These are phyloP conservation scores for Drosophila tropicalis DNA, from an alignment of 1,140 invertebrate genomes.

Conservation along the genomic window DNA sequence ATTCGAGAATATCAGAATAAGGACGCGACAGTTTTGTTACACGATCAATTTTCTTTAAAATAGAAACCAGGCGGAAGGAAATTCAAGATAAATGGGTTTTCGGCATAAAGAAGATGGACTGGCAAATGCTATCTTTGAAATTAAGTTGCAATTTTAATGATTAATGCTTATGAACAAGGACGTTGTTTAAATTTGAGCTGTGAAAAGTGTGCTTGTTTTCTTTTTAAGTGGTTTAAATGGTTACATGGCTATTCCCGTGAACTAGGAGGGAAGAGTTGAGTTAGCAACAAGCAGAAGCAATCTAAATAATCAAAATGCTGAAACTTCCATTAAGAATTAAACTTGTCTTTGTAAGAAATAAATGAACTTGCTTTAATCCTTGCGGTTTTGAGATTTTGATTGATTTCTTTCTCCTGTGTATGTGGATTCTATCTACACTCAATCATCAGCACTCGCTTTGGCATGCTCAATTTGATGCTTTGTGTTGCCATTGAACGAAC, in stretches of 20 bases:
- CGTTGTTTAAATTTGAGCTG: neutral
- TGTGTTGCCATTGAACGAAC: constrained; percentile 22
- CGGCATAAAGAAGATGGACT: constrained; percentile 8
- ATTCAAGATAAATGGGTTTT: constrained; percentile 21
- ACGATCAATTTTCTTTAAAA: constrained; percentile 34
- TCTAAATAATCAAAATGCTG: too few relatives aligned
- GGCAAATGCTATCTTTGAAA: constrained; percentile 2
- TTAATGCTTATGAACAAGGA: neutral
- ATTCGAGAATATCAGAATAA: constrained; percentile 44
- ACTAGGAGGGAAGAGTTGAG: too few relatives aligned
- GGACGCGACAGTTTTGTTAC: constrained; percentile 30
- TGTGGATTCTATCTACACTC: too few relatives aligned
- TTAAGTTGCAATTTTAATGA: constrained; percentile 16
- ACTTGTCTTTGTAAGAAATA: too few relatives aligned
- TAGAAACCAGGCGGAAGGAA: constrained; percentile 7
- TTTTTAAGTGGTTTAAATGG: too few relatives aligned
- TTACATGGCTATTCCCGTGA: too few relatives aligned
- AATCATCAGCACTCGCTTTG: constrained; percentile 2
- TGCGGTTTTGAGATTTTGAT: too few relatives aligned
- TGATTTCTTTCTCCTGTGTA: too few relatives aligned
- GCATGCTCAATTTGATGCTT: constrained; percentile 36
- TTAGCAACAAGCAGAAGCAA: too few relatives aligned
- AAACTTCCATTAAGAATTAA: too few relatives aligned
- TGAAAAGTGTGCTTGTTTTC: neutral
- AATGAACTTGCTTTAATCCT: too few relatives aligned